These are phyloP conservation scores for Tragelaphus strepsiceros DNA, from an alignment of 2,113 vertebrate genomes.

Conservation along the genomic window DNA sequence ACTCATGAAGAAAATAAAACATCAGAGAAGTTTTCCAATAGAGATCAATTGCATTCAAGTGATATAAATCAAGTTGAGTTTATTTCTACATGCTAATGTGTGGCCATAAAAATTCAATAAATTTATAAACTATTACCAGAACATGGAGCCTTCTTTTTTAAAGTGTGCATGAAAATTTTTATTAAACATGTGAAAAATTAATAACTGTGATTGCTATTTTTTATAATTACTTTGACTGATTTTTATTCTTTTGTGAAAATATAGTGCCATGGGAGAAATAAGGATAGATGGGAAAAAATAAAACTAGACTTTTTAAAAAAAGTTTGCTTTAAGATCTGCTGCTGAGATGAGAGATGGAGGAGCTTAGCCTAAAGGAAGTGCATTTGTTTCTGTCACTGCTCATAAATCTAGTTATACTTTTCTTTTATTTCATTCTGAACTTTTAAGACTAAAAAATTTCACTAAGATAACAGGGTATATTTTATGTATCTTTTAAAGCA, in stretches of 20 bases:
- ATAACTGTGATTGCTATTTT: neutral
- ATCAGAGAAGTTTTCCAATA: neutral
- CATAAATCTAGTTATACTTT: neutral
- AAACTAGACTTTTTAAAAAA: neutral
- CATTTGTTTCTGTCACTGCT: neutral
- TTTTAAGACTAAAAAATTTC: neutral
- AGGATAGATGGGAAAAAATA: neutral
- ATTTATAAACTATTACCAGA: neutral
- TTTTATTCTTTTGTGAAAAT: neutral
- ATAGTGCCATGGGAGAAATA: neutral
- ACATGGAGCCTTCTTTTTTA: neutral
- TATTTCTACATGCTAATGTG: neutral
- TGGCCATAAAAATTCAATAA: neutral
- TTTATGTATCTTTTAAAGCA: neutral
- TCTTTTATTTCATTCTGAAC: neutral
- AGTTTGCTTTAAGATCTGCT: neutral
- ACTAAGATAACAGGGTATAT: neutral
- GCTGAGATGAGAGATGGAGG: neutral
- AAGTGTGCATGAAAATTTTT: neutral
- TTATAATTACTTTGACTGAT: neutral
- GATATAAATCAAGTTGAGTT: neutral
- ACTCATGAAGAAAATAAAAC: slow-evolving; percentile 1
- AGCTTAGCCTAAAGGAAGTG: neutral
- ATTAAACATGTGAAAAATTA: neutral
- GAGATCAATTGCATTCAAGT: neutral